Percentiles rank a stretch among this genome's conserved stretches.
These are phyloP conservation scores for Hippopotamyrus pictus DNA, from an alignment of 2,797 vertebrate species.

Conservation along the genomic window DNA sequence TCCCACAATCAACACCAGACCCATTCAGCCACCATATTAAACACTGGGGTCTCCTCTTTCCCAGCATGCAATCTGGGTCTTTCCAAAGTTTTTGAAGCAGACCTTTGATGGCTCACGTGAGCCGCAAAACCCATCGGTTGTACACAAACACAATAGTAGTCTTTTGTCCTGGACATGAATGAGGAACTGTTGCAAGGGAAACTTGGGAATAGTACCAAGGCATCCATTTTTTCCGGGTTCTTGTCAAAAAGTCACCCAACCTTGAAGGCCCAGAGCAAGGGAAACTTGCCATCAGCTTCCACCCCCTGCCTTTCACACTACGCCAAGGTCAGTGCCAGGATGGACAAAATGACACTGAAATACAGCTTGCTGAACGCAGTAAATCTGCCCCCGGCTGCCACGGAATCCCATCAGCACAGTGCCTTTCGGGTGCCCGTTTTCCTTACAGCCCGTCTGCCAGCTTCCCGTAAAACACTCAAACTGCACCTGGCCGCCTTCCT, in stretches of 20 bases:
- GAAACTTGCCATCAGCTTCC: background rate
- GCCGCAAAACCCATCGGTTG: background rate
- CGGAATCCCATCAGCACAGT: background rate
- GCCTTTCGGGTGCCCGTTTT: background rate
- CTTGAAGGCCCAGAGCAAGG: background rate
- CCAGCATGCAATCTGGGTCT: background rate
- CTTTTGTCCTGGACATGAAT: background rate
- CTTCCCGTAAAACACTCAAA: background rate
- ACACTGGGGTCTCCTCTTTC: background rate
- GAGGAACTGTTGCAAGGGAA: background rate
- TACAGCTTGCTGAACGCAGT: background rate
- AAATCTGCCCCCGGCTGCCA: background rate
- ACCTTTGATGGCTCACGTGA: background rate
- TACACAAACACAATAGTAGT: background rate
- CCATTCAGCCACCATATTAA: slow-evolving; percentile 1
- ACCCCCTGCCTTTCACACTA: background rate
- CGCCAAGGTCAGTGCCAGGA: background rate
- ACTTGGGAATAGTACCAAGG: background rate
- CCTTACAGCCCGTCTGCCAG: background rate
- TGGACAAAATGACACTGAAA: background rate
- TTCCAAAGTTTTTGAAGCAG: slow-evolving; percentile 12
- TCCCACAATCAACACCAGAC: background rate
- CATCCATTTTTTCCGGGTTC: background rate
- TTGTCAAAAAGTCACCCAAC: background rate
- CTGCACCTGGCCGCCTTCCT: background rate